Evolutionary conservation across 1,140 invertebrate species (phyloP).

Genomic region (Branchinecta lynchi): DNA sequence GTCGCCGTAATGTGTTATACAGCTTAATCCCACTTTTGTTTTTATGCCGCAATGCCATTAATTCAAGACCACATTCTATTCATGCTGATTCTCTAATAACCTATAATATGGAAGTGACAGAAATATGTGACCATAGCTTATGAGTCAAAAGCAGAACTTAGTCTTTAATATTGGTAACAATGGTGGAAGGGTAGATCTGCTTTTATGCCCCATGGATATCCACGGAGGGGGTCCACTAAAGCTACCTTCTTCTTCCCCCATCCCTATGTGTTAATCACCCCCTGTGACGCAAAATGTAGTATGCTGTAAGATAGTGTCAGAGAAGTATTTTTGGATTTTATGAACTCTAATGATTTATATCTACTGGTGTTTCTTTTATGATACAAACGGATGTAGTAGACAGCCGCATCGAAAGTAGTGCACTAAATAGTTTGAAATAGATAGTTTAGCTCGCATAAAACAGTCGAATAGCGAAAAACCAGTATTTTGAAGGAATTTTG

Average conservation of each 20-base stretch:
- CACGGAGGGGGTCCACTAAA: neutral
- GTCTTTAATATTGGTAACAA: conserved; percentile 7
- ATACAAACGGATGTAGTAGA: too few species aligned
- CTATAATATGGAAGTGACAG: neutral
- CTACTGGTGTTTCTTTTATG: too few species aligned
- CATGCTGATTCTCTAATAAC: conserved; percentile 4
- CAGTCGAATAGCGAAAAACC: too few species aligned
- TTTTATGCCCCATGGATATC: neutral
- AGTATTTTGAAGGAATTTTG: too few species aligned
- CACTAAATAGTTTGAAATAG: too few species aligned
- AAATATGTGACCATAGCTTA: neutral
- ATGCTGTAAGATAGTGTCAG: neutral
- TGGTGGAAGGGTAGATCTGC: neutral
- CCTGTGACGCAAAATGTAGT: neutral
- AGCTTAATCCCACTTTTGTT: too few species aligned
- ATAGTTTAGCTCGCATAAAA: too few species aligned
- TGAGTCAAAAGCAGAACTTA: neutral
- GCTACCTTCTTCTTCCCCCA: conserved; percentile 2
- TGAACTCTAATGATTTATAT: too few species aligned
- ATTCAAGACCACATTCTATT: neutral
- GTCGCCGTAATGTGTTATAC: too few species aligned
- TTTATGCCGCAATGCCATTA: too few species aligned
- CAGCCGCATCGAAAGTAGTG: too few species aligned
- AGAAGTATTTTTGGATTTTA: neutral
- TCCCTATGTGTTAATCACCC: conserved; percentile 11